These are phyloP conservation scores for Alloscopus bannaensis DNA, from an alignment of 2,888 invertebrate species.

Conservation along the genomic window DNA sequence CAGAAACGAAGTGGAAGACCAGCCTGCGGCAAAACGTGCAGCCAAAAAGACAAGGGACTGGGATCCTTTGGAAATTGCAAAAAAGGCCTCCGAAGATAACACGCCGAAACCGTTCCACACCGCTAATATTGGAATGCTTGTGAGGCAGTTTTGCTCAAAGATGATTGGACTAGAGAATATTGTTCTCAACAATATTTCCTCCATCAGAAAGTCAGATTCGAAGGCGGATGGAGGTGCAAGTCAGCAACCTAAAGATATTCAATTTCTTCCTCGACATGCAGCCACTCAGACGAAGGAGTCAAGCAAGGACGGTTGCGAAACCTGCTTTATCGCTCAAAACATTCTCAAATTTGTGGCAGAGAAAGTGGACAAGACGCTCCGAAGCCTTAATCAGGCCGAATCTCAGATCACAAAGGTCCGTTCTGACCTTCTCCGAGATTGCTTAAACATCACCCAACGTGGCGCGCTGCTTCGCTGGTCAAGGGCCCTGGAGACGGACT, in stretches of 20 bases:
- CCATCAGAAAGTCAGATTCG: conserved; percentile 11
- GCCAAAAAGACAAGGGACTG: conserved; percentile 18
- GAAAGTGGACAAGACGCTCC: conserved; percentile 27
- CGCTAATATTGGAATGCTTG: conserved; percentile 53
- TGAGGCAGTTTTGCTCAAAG: conserved; percentile 46
- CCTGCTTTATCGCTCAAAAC: conserved; percentile 56
- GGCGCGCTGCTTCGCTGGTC: conserved; percentile 54
- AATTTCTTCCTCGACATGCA: conserved; percentile 24
- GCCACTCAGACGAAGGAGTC: conserved; percentile 44
- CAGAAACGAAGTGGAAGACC: conserved; percentile 7
- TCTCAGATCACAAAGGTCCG: conserved; percentile 44
- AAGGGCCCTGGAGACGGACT: conserved; percentile 36
- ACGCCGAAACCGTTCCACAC: conserved; percentile 49
- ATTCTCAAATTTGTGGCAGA: conserved; percentile 53
- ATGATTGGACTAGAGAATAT: conserved; percentile 53
- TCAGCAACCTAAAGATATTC: conserved; percentile 5
- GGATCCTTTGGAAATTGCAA: conserved; percentile 53
- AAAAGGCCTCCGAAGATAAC: conserved; percentile 43
- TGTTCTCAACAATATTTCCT: conserved; percentile 40
- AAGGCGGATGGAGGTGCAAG: background rate
- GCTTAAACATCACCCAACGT: conserved; percentile 50
- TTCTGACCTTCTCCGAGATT: conserved; percentile 27
- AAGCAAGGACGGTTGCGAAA: conserved; percentile 41
- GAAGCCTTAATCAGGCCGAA: conserved; percentile 29
- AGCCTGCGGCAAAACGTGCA: background rate